Evolutionary conservation across 2,113 vertebrate genomes (phyloP), one percentile per base, ranked within the genome.

Genomic region (Otus sunia): DNA sequence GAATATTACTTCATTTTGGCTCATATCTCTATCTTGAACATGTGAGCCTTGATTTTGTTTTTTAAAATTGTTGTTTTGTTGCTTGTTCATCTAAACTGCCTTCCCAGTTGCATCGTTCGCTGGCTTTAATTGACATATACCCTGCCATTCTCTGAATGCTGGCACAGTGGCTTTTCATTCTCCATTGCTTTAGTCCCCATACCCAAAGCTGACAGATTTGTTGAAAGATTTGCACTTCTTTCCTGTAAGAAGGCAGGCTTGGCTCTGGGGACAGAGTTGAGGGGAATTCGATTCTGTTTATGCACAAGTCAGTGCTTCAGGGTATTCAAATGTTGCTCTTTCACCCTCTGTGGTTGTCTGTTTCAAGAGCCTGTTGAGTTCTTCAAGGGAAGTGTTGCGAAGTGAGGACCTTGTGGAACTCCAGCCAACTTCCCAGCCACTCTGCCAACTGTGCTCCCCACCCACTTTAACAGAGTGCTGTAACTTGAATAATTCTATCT

Each of bases 401-500:
- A 82, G 58, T 15, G 64, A 88, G 88, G 92, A 78, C 66, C 55
- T 74, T 91, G 69, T 88, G 78, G 66, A 92, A 75, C 39, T 96
- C 73, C 82, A 91, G 63, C 52, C 63, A 75, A 10, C 93, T 86
- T 96, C 39, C 94, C 91, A 94, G 84, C 94, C 90, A 86, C 92
- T 96, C 88, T 97, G 87, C 94, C 95, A 94, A 84, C 92, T 93
- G 88, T 91, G 79, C 91, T 95, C 55, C 60, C 85, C 64, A 43
- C 90, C 69, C 59, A 81, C 87, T 92, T 81, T 90, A 96, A 95
- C 90, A 72, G 50, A 94, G 88, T 97, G 93, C 91, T 85, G 29
- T 96, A 92, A 96, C 94, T 86, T 89, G 90, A 96, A 84, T 95
- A 93, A 96, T 92, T 91, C 94, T 95, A 81, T 92, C 94, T 98